phyloP scores from a whole-genome alignment of 2,888 invertebrate species.

The Ypsolopha sequella region DNA sequence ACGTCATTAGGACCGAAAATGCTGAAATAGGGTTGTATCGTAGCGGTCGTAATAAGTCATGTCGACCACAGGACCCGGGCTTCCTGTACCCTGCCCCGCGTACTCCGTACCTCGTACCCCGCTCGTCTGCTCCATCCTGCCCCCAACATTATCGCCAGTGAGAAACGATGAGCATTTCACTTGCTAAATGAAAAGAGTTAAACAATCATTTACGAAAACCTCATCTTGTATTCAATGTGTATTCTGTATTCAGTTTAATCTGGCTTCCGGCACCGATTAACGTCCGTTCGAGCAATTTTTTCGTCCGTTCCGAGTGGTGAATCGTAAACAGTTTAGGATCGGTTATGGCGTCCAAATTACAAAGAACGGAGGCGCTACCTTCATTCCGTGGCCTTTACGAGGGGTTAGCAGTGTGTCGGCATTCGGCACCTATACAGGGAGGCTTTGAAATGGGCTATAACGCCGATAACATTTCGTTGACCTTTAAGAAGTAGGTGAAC shows the following conservation, averaged over 20 bases:
- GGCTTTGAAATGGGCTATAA: constrained; percentile 2
- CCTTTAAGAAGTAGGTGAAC: constrained; percentile 4
- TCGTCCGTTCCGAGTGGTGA: constrained; percentile 53
- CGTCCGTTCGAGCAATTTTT: constrained; percentile 47
- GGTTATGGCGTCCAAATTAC: constrained; percentile 60
- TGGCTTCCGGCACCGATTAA: constrained; percentile 45
- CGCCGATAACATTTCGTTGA: constrained; percentile 3
- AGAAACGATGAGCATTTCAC: constrained; percentile 4
- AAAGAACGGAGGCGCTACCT: constrained; percentile 49
- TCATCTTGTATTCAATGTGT: not conserved
- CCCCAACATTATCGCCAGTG: constrained; percentile 1
- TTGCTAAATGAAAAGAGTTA: constrained; percentile 4
- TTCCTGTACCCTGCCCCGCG: constrained; percentile 23
- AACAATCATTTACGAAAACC: not conserved
- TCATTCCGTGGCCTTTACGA: constrained; percentile 59
- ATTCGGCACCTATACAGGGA: not conserved
- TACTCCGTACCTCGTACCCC: constrained; percentile 22
- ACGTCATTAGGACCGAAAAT: constrained; percentile 57
- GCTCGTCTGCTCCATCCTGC: constrained; percentile 27
- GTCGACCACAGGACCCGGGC: constrained; percentile 54
- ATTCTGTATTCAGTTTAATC: constrained; percentile 7
- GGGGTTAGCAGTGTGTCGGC: constrained; percentile 22
- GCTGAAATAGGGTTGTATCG: constrained; percentile 61
- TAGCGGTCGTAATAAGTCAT: constrained; percentile 67
- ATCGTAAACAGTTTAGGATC: constrained; percentile 63